Percentiles rank a stretch among this genome's conserved stretches.
Evolutionary conservation across 1,140 invertebrate genomes (phyloP).

Genomic region (Trinorchestia longiramus): DNA sequence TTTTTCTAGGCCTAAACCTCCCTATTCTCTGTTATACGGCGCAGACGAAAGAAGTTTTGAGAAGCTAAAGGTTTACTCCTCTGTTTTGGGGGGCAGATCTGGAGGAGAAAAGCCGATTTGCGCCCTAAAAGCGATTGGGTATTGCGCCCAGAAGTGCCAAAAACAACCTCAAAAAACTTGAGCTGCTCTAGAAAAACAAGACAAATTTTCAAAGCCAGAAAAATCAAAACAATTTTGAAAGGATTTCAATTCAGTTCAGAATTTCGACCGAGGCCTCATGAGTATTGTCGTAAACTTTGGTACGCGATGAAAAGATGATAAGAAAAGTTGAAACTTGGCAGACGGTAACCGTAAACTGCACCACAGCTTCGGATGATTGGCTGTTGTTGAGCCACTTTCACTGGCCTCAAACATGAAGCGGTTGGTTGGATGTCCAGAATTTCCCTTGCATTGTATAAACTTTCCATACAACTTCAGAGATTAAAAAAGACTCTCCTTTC

Average conservation of each 20-base stretch:
- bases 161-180: constrained; percentile 36
- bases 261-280: not conserved
- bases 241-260: not conserved
- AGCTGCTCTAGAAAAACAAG: constrained; percentile 20
- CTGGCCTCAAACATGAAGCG: not conserved
- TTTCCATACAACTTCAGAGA: not conserved
- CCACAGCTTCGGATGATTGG: not conserved
- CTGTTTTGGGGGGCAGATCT: constrained; percentile 26
- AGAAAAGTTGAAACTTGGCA: not conserved
- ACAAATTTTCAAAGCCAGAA: not conserved
- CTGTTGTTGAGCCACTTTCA: not conserved
- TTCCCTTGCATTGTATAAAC: not conserved
- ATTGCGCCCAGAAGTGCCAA: not conserved
- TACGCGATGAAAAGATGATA: not conserved
- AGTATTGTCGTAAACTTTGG: not conserved
- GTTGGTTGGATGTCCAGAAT: not conserved
- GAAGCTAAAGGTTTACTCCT: constrained; percentile 14
- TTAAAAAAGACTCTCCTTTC: not conserved
- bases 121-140: constrained; percentile 43
- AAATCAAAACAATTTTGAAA: not conserved
- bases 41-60: not conserved
- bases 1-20: not conserved
- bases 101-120: constrained; percentile 46
- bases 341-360: not conserved
- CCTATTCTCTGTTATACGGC: not conserved